Percentiles rank a stretch among this genome's conserved stretches.
These are phyloP conservation scores for Acleris sparsana DNA, from an alignment of 2,888 invertebrate genomes.

Conservation along the genomic window DNA sequence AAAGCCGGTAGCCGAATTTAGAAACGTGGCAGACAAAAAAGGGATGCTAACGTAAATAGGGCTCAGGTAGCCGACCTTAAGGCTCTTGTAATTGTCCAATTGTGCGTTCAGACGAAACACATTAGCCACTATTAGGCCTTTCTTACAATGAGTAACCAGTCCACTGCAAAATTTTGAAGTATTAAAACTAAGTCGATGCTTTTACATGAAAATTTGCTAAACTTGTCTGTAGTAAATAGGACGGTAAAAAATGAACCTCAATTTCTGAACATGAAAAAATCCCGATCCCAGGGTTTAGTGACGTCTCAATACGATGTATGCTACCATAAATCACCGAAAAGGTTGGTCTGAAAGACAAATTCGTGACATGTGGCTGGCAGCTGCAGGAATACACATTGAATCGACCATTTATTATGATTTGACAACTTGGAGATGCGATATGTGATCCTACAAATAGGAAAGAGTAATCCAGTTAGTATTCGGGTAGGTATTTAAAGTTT, in stretches of 20 bases:
- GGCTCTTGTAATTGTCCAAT: slow-evolving; percentile 54
- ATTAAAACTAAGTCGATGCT: slow-evolving; percentile 1
- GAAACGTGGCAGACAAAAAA: slow-evolving; percentile 52
- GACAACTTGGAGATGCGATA: slow-evolving; percentile 27
- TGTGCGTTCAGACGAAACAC: slow-evolving; percentile 56
- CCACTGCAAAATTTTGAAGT: slow-evolving; percentile 1
- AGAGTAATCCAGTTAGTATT: no score
- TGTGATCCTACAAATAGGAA: background rate
- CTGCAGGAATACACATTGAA: slow-evolving; percentile 58
- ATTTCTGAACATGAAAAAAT: slow-evolving; percentile 16
- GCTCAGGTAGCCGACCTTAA: slow-evolving; percentile 58
- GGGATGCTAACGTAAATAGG: slow-evolving; percentile 46
- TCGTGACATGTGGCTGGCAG: slow-evolving; percentile 74
- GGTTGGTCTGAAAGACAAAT: slow-evolving; percentile 66
- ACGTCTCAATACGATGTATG: slow-evolving; percentile 42
- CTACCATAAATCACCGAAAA: slow-evolving; percentile 71
- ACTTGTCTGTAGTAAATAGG: background rate
- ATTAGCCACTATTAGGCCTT: slow-evolving; percentile 50
- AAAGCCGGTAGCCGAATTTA: slow-evolving; percentile 20
- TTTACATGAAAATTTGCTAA: slow-evolving; percentile 8
- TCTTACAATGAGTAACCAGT: slow-evolving; percentile 6
- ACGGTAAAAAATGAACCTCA: slow-evolving; percentile 9
- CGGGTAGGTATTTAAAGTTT: no score
- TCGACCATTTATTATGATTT: slow-evolving; percentile 45
- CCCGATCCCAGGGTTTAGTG: slow-evolving; percentile 16